Evolutionary conservation across 2,797 vertebrate genomes (phyloP).

Genomic region (Smutsia gigantea): DNA sequence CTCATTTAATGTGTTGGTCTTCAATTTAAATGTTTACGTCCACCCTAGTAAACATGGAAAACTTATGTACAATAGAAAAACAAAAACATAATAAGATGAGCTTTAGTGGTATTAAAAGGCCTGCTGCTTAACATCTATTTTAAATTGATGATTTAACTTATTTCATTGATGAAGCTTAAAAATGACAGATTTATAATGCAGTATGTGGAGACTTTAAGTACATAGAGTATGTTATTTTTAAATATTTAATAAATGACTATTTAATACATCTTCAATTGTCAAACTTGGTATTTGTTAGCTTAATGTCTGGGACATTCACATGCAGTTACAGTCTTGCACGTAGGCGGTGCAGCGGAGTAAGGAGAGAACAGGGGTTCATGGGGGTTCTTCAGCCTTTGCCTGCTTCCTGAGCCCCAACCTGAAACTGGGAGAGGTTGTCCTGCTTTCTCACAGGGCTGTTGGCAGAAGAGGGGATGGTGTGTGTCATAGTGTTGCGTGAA

Average conservation of each 20-base stretch:
- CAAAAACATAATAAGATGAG: background rate
- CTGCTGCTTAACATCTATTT: background rate
- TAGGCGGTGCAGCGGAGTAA: background rate
- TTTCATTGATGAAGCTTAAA: background rate
- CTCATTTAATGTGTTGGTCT: background rate
- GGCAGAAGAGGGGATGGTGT: background rate
- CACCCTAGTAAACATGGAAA: background rate
- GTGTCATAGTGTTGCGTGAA: background rate
- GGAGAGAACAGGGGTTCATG: accelerated
- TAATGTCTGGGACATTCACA: background rate
- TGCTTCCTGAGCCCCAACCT: accelerated
- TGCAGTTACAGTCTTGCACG: accelerated
- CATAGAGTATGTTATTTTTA: background rate
- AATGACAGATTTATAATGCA: background rate
- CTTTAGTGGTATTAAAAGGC: background rate
- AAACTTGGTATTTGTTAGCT: background rate
- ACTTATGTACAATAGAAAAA: background rate
- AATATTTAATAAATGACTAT: no score
- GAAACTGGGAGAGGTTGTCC: background rate
- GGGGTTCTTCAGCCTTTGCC: accelerated
- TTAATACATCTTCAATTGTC: background rate
- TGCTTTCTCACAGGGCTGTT: background rate
- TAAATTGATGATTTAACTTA: background rate
- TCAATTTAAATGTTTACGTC: slow-evolving; percentile 6
- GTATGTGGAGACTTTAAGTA: background rate